Evolutionary conservation across 2,888 invertebrate genomes (phyloP), one percentile per base, ranked within the genome.

Genomic region (Drosophila maculinotata): DNA sequence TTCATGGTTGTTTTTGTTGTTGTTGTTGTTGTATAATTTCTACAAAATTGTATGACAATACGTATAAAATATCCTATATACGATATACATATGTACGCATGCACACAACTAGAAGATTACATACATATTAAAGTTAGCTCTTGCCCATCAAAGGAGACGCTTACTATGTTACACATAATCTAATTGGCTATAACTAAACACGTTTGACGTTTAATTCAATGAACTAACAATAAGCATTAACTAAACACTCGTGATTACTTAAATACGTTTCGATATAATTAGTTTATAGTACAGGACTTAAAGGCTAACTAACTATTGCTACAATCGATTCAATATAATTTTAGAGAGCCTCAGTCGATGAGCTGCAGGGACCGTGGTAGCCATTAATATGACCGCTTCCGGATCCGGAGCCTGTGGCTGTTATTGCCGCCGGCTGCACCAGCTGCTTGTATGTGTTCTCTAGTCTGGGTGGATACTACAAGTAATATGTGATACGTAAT

Each of bases 341-440:
- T 86, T 81, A 88, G 66, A 90, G 87, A 90, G 92, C 72, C 92
- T 92, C 71, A 93, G 92, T 73, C 94, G 94, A 83, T 92, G 93
- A 45, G 94, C 94, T 64, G 93, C 92, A 81, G 91, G 92, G 91
- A 89, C 92, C 78, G 90, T 92, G 65, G 87, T 91, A 86, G 89
- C 87, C 81, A 39, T 69, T 86, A 2, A 56, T 47, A 36, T 58
- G 62, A 38, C 28, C 44, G n/a, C 49, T 15, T 1, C 33, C 20
- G 7, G 59, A 39, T 14, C 52, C 42, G 25, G 77, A 51, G 28
- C 45, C 52, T 1, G 45, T 9, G 12, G 49, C 57, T 12, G 62
- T 17, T 26, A 53, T 35, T 17, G 54, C 33, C 59, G 53, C 87
- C 41, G 74, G 81, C 79, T 77, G 90, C 53, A 72, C 75, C 69